A percentile compares a stretch with the other conserved stretches of the same genome.
Conservation (phyloP, 2,888 invertebrate genomes). For the Erannis defoliaria region DNA sequence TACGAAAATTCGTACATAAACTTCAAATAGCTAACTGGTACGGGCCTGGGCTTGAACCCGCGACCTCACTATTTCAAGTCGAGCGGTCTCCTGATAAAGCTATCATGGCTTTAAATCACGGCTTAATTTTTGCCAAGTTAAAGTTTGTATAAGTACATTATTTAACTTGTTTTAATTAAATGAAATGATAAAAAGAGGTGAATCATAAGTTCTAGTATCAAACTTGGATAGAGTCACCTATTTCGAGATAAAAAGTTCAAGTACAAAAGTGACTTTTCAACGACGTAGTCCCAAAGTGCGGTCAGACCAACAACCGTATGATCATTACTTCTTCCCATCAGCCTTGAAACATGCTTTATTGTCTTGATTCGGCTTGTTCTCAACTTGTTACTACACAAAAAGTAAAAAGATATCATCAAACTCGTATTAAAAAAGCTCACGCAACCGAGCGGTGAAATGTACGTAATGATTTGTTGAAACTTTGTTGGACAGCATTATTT, state of each 20-base stretch:
- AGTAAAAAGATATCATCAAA: slow-evolving; percentile 78
- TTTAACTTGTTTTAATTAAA: no score
- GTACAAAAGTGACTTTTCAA: not conserved
- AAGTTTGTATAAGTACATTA: no score
- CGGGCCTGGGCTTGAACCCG: no score
- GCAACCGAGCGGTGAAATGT: slow-evolving; percentile 64
- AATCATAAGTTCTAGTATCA: no score
- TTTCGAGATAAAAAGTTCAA: not conserved
- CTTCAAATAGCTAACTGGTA: no score
- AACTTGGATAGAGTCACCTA: not conserved
- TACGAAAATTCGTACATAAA: no score
- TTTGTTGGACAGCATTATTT: slow-evolving; percentile 30
- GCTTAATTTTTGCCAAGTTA: no score
- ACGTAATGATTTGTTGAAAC: slow-evolving; percentile 64
- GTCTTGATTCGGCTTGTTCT: slow-evolving; percentile 82
- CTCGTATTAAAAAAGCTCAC: slow-evolving; percentile 78
- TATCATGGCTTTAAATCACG: no score
- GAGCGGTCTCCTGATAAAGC: no score
- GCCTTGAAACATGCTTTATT: slow-evolving; percentile 81
- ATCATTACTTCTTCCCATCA: slow-evolving; percentile 82
- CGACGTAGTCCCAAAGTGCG: slow-evolving; percentile 62
- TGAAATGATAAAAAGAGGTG: no score
- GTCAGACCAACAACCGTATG: slow-evolving; percentile 76
- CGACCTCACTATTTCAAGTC: no score
- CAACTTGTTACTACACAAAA: slow-evolving; percentile 79